Conservation (phyloP, 2,888 invertebrate species). For the Adelphocoris suturalis region DNA sequence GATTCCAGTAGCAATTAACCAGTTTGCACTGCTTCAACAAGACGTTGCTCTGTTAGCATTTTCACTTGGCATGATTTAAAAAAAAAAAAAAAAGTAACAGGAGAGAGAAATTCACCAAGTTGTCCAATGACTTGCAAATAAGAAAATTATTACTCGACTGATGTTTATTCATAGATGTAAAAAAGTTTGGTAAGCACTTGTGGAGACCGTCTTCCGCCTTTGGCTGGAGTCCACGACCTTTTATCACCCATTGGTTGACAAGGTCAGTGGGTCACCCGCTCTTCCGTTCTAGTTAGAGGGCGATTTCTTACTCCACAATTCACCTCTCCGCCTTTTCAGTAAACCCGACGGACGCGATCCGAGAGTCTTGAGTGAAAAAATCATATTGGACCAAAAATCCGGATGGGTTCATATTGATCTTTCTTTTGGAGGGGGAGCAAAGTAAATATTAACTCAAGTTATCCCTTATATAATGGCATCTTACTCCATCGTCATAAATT, state of each 20-base stretch:
- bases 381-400: neutral
- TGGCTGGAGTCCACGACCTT: slow-evolving; percentile 52
- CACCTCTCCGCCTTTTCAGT: neutral
- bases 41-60: slow-evolving; percentile 41
- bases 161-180: slow-evolving; percentile 66
- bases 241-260: slow-evolving; percentile 40
- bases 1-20: slow-evolving; percentile 36
- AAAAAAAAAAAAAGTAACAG: neutral
- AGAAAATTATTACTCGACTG: slow-evolving; percentile 54
- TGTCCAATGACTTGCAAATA: slow-evolving; percentile 69
- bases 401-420: neutral
- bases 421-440: neutral
- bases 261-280: slow-evolving; percentile 25
- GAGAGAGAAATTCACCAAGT: slow-evolving; percentile 46
- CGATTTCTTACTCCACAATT: neutral
- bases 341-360: neutral
- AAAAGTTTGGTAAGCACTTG: slow-evolving; percentile 28
- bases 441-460: neutral
- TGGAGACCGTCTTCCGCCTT: slow-evolving; percentile 15
- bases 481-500: too few species aligned
- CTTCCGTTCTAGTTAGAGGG: neutral
- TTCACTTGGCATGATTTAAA: neutral
- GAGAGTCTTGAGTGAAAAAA: neutral
- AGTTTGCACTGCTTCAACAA: neutral
- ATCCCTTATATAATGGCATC: too few species aligned